Base-by-base conservation (phyloP, 2,888 invertebrate species). In the Zygaena filipendulae region DNA sequence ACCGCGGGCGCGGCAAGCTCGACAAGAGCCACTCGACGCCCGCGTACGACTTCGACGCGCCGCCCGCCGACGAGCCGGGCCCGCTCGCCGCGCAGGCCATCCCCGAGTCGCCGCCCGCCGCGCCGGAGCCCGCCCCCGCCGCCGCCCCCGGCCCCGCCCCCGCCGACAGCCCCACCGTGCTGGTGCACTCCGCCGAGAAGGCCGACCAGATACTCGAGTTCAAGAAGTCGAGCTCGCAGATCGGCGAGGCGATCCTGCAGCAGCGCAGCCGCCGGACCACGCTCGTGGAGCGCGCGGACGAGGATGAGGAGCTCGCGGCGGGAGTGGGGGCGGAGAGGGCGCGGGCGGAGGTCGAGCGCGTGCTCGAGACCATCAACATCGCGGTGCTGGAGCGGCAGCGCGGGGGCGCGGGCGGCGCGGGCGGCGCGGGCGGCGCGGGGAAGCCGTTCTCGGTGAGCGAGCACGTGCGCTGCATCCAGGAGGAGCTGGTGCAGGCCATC, bases 21-120 rank as follows among this genome's bases (percentile, higher is more conserved):
- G 91, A 92, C 68, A 91, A 92, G 67, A 88, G 88, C 46, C 86
- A 88, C 58, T 91, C 91, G 42, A 90, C 91, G n/a, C 91, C 91
- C 2, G 89, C 90, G 0, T 91, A 91, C 61, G 90, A 90, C 61
- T 77, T 82, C 24, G 81, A 67, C 30, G 72, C 40, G 2, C 28
- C 81, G 27, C 38, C 46, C 6, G 52, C 36, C 20, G 33, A 47
- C 16, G 36, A 30, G 25, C 45, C 45, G 4, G 48, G 44, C 4
- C 25, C 49, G 14, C 52, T 57, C 7, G 44, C 49, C 27, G 42
- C 59, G 25, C 60, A 59, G 40, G 42, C 59, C 30, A 69, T 71
- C 18, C 72, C 72, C 6, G 71, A 71, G 46, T 66, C 72, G 1
- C 71, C 71, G 12, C 62, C 45, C 82, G 4, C 82, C 81, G 9